Conservation (phyloP, 2,797 vertebrate species). For the Menidia menidia region DNA sequence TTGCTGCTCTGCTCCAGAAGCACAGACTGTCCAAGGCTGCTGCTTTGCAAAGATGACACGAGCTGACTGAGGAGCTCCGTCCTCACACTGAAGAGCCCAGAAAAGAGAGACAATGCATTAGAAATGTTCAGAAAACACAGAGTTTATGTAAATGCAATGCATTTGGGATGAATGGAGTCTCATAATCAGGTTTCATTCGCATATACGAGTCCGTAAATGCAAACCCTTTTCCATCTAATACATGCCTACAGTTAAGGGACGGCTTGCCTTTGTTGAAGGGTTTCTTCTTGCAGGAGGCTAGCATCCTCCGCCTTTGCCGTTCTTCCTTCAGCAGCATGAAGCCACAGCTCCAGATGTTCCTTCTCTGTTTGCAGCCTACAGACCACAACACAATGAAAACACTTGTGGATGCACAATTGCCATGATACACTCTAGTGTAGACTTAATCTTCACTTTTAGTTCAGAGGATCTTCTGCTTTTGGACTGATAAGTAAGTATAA, state of each 20-base stretch:
- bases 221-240: not conserved
- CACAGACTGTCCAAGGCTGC: conserved; percentile 23
- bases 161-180: not conserved
- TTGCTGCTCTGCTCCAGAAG: conserved; percentile 37
- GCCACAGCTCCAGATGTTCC: conserved; percentile 41
- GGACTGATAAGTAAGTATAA: no score
- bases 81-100: conserved; percentile 36
- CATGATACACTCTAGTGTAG: no score
- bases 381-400: conserved; percentile 17
- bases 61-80: conserved; percentile 39
- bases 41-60: conserved; percentile 44
- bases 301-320: conserved; percentile 17
- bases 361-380: conserved; percentile 53
- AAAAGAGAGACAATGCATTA: not conserved
- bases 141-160: not conserved
- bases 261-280: conserved; percentile 43
- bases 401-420: not conserved
- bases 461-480: no score
- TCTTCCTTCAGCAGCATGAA: conserved; percentile 41
- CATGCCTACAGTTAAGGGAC: not conserved
- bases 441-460: no score
- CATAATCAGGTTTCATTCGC: not conserved
- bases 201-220: not conserved
- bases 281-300: conserved; percentile 36
- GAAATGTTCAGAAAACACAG: not conserved